Conservation (phyloP, 53 echinoderm and acorn worm species). For the Arbacia lixula region DNA sequence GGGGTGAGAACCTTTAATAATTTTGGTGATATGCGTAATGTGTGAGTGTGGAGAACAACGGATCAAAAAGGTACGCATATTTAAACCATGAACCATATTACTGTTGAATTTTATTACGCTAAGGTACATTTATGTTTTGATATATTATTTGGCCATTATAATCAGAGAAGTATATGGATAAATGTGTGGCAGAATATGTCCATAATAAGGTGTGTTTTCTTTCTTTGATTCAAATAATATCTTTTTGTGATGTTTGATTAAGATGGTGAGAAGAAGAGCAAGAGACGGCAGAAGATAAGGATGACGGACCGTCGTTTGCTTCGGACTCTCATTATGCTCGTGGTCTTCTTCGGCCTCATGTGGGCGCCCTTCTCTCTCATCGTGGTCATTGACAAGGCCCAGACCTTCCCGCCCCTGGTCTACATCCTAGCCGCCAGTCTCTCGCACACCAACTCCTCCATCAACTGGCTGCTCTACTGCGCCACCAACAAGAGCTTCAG, state of each 20-base stretch:
- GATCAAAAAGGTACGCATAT: too few relatives aligned
- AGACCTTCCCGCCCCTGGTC: conserved; percentile 59
- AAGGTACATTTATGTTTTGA: too few relatives aligned
- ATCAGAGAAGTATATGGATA: too few relatives aligned
- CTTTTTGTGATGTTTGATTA: too few relatives aligned
- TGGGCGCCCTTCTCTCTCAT: conserved; percentile 80
- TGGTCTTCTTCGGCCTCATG: conserved; percentile 77
- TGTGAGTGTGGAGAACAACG: too few relatives aligned
- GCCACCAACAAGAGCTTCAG: conserved; percentile 81
- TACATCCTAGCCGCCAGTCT: conserved; percentile 69
- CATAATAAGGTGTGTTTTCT: not conserved
- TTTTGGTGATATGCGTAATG: too few relatives aligned
- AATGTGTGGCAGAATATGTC: too few relatives aligned
- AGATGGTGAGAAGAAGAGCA: conserved; percentile 11
- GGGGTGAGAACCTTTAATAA: too few relatives aligned
- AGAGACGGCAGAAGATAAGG: conserved; percentile 17
- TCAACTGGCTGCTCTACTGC: conserved; percentile 83
- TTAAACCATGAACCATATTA: too few relatives aligned
- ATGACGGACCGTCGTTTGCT: conserved; percentile 63
- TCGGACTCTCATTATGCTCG: conserved; percentile 70
- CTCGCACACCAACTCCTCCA: conserved; percentile 85
- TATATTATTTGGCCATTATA: too few relatives aligned
- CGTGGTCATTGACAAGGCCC: conserved; percentile 66
- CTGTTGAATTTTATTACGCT: too few relatives aligned
- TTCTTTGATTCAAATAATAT: not conserved